Conservation (phyloP, 2,797 vertebrate species). For the Peromyscus attwateri region DNA sequence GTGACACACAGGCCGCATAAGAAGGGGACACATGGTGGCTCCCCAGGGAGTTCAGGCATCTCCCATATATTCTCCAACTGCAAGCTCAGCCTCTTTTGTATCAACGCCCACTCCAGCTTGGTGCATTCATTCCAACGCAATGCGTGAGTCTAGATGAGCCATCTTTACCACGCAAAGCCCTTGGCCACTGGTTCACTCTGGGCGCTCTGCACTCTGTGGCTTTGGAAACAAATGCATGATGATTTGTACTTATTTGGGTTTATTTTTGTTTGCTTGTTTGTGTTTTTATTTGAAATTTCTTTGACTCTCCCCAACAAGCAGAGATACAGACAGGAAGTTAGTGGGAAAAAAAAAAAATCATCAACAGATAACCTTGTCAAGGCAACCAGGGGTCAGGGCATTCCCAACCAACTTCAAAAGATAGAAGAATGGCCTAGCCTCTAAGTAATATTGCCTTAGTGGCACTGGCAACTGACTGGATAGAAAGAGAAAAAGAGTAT, state of each 20-base stretch:
- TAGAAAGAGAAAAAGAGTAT: not conserved
- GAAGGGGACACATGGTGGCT: not conserved
- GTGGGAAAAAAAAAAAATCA: not conserved
- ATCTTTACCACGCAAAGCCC: not conserved
- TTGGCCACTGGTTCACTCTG: not conserved
- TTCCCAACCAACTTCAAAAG: not conserved
- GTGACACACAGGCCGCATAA: not conserved
- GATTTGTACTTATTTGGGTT: not conserved
- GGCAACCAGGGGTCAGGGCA: not conserved
- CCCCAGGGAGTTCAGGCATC: not conserved
- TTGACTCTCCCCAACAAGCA: not conserved
- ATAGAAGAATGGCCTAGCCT: not conserved
- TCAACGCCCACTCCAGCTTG: not conserved
- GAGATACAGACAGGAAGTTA: not conserved
- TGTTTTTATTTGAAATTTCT: not conserved
- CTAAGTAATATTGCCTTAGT: not conserved
- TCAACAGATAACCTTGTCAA: not conserved
- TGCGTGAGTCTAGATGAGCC: not conserved
- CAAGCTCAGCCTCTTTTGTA: no score
- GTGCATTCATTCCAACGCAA: no score
- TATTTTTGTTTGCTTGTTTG: not conserved
- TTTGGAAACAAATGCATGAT: not conserved
- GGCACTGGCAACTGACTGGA: not conserved
- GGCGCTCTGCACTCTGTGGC: not conserved
- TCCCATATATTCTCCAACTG: not conserved